Evolutionary conservation across 2,797 vertebrate species (phyloP).

Genomic region (Notoglanidium macrostoma): DNA sequence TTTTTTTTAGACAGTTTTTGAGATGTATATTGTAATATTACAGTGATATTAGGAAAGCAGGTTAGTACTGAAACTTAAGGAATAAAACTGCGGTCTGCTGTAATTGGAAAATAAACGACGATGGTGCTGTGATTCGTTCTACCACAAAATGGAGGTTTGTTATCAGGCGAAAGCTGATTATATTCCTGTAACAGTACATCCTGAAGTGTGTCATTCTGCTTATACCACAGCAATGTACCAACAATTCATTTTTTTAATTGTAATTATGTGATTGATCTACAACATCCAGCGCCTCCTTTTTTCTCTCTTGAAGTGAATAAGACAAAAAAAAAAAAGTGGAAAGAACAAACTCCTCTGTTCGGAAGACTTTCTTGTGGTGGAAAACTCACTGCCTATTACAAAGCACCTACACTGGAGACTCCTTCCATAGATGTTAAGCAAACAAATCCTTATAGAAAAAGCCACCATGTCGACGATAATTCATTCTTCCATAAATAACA

Average conservation of each 20-base stretch:
- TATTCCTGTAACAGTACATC: background rate
- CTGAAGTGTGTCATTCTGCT: background rate
- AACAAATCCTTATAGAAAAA: background rate
- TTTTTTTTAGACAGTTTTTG: background rate
- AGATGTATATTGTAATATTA: background rate
- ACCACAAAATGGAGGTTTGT: background rate
- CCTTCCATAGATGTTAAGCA: background rate
- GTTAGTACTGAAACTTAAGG: background rate
- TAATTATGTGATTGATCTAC: background rate
- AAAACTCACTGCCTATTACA: background rate
- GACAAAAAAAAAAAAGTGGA: background rate
- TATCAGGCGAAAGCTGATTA: background rate
- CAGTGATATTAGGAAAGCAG: background rate
- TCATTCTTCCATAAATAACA: background rate
- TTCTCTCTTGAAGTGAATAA: background rate
- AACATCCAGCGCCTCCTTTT: background rate
- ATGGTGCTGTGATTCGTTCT: background rate
- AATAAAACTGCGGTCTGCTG: background rate
- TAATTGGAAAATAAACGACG: background rate
- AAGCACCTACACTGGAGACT: background rate
- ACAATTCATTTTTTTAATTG: background rate
- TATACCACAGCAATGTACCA: background rate
- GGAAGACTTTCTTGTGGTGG: background rate
- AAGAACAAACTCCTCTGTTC: background rate
- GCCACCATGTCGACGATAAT: background rate